Base-by-base conservation (phyloP, 1,140 invertebrate genomes). In the Telenomus remus region DNA sequence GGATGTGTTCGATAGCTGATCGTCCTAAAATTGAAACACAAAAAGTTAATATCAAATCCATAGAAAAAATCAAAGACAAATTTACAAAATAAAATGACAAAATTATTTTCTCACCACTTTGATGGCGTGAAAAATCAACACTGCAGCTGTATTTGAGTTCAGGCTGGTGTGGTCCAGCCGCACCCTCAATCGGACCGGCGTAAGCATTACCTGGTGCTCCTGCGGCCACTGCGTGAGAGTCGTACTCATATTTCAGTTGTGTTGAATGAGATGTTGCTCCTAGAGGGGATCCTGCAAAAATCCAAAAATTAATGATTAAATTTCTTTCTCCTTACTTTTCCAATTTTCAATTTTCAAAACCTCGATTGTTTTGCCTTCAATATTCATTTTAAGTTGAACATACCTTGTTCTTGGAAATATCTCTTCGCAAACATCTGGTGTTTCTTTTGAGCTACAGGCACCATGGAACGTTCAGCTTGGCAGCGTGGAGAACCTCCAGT, bases 391-490 rank as follows among this genome's bases (percentile, higher is more conserved):
- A n/a, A n/a, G n/a, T n/a, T 9, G 12, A 44, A 79, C 16, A 79
- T 86, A 69, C 82, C 80, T 80, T 86, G 86, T 57, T 88, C 94
- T 83, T 95, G 93, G 75, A 94, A 93, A 82, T 93, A 94, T 73
- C 95, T 85, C 81, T 96, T 96, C 10, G 95, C 95, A 83, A 95
- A 97, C 91, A 96, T 93, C 76, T 96, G 95, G 85, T 96, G 95
- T 84, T 96, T 97, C 88, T 97, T 96, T 83, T 96, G 95, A 0
- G 95, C 93, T n/a, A 95, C 91, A 42, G 93, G 90, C 74, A 93
- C 88, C 79, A 91, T 80, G 0, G 78, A 78, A n/a, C 87, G 81
- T 14, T 87, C 87, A 0, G 83, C 78, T 57, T 85, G 84, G 56
- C 85, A 87, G 44, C 85, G 77, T 48, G 84, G 83, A 14, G 83